Evolutionary conservation across 2,797 vertebrate genomes (phyloP), one percentile per base, ranked within the genome.

Genomic region (Gobionotothen gibberifrons): DNA sequence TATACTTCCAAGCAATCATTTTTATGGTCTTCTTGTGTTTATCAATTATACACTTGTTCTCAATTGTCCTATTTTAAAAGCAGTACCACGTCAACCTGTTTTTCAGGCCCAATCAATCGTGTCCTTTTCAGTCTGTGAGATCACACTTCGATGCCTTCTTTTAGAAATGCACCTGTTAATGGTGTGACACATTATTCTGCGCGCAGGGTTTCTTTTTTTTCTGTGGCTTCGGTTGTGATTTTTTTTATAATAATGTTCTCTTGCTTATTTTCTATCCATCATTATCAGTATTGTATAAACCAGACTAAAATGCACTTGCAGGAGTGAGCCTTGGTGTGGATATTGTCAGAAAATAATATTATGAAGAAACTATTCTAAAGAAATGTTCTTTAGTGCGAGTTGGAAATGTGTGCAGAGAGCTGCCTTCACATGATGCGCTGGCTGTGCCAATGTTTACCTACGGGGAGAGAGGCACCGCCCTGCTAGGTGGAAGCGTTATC

Each of bases 351-450:
- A 36, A 36, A 36, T 36, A 36, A 7, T 36, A 36, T 36, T 36
- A 36, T 36, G 32, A 36, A 19, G 0, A 61, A 14, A 5, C 47
- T 44, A 2, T 40, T 62, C 19, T 2, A 46, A 60, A 47, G 17
- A 61, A 63, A 19, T 66, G 14, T 53, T 59, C 4, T 54, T 57
- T 53, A 46, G 22, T 52, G 8, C 56, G 39, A 67, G 14, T n/a
- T 75, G 1, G 11, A 59, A 63, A 44, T 68, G 22, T 76, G 17
- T 22, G 11, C 14, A 5, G 26, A 49, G 4, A 36, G 32, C 32
- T 36, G 32, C 32, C 8, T 36, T 36, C 32, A 36, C 7, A 36
- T 36, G 32, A 9, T 36, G 32, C 32, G 32, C 32, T 36, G 32
- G 8, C 32, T 36, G 32, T 36, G 8, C 32, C 32, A 36, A 36